Base-by-base conservation (phyloP, 2,113 vertebrate species). In the Potamarius usumacintae region DNA sequence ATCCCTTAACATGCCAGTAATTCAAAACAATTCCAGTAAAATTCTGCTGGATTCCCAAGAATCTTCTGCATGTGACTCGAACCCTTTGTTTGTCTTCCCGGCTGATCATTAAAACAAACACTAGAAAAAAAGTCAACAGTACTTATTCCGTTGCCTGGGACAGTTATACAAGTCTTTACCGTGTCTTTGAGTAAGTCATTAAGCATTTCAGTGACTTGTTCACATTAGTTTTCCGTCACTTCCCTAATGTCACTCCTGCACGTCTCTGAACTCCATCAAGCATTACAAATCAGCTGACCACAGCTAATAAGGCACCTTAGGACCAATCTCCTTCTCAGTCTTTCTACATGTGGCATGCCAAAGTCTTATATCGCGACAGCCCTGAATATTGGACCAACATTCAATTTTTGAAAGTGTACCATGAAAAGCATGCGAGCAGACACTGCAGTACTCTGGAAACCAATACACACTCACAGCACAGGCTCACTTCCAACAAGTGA, bases 401-500 rank as follows among this genome's bases (percentile, higher is more conserved):
- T 84, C 48, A 50, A 42, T 77, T 88, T 74, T 55, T 27, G 27
- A 88, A 89, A 79, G 79, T 25, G 14, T 27, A 86, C 83, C 67
- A 79, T 22, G 52, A 82, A 89, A 89, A 30, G 80, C 74, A 82
- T 85, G 65, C 9, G 7, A 89, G 34, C 71, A 87, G 78, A 87
- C 84, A 85, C 65, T 50, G 52, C 7, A 4, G 27, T 27, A 48
- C 57, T 42, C n/a, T 88, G 67, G 65, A 85, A 90, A 65, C 52
- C 62, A 82, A 74, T 63, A 74, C 88, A 72, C 78, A 52, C 62
- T 84, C 86, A 30, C 62, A 67, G 50, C 50, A 63, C 77, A 89
- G 85, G 79, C 69, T 79, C 30, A 76, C 72, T 85, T 88, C 74
- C 83, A 85, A 88, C 82, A 27, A 88, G 65, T n/a, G 86, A 63